Base-by-base conservation (phyloP, 2,888 invertebrate genomes). In the Fissipunctia ypsillon region DNA sequence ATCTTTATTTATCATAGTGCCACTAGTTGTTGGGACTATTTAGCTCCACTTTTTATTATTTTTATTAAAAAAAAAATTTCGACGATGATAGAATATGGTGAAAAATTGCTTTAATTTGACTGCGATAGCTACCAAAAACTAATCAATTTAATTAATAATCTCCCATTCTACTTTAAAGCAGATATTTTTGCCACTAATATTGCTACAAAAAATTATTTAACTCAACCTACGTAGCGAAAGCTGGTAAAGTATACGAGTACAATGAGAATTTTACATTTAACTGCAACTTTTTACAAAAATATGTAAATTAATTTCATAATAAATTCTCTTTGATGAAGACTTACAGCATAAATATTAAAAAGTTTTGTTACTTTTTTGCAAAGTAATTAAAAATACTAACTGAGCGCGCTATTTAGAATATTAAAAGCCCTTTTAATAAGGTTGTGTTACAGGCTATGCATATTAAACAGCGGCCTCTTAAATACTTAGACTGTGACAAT, bases 301-400 rank as follows among this genome's bases (percentile, higher is more conserved):
- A 61, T 75, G 69, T 52, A 19, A 50, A 80, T 61, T 31, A 63
- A 63, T 73, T 65, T 78, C 25, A 28, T 68, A 56, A 72, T 50
- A 72, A 81, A 68, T 68, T 68, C 64, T 45, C 64, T 75, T 80
- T 75, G 69, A 75, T 52, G 54, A 78, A 75, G 14, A 65, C 54
- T 69, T 38, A 60, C 50, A 52, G 59, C 56, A 45, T 65, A 65
- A 75, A 80, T 75, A 75, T 65, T 14, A 69, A 75, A 68, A 61
- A 65, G 28, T 68, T 69, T 43, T 4, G 50, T 63, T 73, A 65
- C 59, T 60, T 78, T 74, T 78, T 78, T 64, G 28, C 69, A 60
- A 80, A 80, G 69, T 78, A 69, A 80, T 78, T 80, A 75, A 80
- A 75, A 69, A 69, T 75, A 65, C 60, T 76, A 71, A 81, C 57